Conservation (phyloP, 2,113 vertebrate genomes). For the Pseudois nayaur region DNA sequence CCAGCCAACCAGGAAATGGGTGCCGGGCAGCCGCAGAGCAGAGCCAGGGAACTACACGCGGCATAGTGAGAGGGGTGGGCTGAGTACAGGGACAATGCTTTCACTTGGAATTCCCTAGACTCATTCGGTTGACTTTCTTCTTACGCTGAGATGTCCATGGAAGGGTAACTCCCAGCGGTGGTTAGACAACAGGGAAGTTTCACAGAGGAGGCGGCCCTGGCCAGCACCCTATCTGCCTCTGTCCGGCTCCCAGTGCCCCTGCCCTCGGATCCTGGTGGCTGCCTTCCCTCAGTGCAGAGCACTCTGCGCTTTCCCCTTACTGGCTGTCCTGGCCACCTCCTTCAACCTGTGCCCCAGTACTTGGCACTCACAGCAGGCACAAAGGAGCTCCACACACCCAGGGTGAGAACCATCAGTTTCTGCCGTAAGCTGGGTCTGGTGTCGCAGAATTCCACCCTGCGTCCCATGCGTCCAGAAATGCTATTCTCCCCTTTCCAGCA, state of each 20-base stretch:
- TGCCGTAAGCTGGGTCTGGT: neutral
- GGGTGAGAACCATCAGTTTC: neutral
- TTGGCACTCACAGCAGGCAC: neutral
- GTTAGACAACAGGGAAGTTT: accelerated
- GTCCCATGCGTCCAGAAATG: neutral
- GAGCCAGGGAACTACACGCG: neutral
- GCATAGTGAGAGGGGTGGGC: neutral
- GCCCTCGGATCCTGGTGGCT: neutral
- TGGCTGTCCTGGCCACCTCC: no score
- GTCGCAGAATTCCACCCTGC: neutral
- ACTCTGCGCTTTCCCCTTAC: no score
- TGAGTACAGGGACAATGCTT: accelerated
- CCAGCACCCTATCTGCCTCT: accelerated
- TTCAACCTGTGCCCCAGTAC: neutral
- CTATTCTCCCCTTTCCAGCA: neutral
- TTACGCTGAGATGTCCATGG: neutral
- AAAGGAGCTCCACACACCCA: neutral
- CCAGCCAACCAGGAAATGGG: accelerated
- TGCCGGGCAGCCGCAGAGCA: accelerated
- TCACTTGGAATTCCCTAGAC: no score
- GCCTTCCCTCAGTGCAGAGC: accelerated
- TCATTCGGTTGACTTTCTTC: neutral
- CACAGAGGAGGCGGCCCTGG: neutral
- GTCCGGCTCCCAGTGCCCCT: accelerated
- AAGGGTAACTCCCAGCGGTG: neutral